Evolutionary conservation across 1,140 invertebrate genomes (phyloP), one percentile per base, ranked within the genome.

Genomic region (Nasonia longicornis): DNA sequence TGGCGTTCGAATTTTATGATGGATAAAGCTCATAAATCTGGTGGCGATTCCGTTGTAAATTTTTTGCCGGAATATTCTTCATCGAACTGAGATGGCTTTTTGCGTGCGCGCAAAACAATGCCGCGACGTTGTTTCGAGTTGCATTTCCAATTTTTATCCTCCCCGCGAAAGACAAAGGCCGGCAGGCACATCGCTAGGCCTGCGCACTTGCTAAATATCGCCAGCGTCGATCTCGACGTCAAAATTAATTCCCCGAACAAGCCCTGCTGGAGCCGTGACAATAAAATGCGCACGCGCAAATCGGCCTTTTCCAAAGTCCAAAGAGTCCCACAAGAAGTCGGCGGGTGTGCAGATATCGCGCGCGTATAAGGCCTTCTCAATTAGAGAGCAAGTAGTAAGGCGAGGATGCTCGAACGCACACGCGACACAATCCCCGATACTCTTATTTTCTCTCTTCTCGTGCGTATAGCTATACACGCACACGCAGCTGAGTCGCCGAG

Each of bases 11-110:
- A 82, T 67, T 82, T 82, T 82, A 82, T 82, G 81, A 82, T 79
- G 77, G 81, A 82, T 82, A 67, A 45, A 79, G 63, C 77, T 79
- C 77, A 82, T 82, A 82, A 82, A 82, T 82, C 81, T 82, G 70
- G 16, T 45, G 58, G 38, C n/a, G 45, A 29, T 52, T 35, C 52
- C 45, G 81, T 66, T 79, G 48, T 82, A 82, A 82, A 82, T 82
- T 79, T 79, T 79, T 79, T 58, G 1, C 52, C 16, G 31, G 31
- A 35, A 35, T 35, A 35, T 6, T 35, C 4, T 35, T 35, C 4
- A 42, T 8, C 10, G 38, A 42, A 42, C 38, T 42, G 38, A 7
- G 2, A 29, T 22, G 35, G n/a, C 35, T 79, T 63, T 72, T 35
- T 70, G 29, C 16, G 45, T 8, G 29, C 35, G 38, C 31, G 3